Evolutionary conservation across 2,888 invertebrate species (phyloP).

Genomic region (Busseola fusca): DNA sequence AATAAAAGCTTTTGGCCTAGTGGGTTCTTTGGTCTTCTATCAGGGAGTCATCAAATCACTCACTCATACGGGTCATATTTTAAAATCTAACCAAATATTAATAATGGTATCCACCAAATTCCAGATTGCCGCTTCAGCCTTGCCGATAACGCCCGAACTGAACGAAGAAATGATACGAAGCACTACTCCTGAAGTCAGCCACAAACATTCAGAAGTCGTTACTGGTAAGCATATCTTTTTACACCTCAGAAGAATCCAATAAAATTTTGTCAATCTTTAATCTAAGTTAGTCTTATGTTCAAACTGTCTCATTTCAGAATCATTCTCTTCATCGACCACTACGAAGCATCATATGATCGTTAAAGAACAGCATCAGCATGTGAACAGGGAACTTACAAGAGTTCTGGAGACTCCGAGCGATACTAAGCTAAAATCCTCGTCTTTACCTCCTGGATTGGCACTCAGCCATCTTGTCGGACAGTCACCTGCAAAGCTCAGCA

Average conservation of each 20-base stretch:
- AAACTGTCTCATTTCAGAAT: slow-evolving; percentile 76
- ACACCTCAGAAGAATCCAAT: neutral
- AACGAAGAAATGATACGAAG: slow-evolving; percentile 92
- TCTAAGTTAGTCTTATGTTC: neutral
- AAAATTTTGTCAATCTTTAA: neutral
- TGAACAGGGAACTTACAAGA: slow-evolving; percentile 81
- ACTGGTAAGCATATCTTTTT: slow-evolving; percentile 74
- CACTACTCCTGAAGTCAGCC: slow-evolving; percentile 89
- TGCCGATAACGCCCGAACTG: slow-evolving; percentile 93
- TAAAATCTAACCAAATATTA: neutral
- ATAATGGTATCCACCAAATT: slow-evolving; percentile 56
- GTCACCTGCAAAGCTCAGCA: slow-evolving; percentile 87
- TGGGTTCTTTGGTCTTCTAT: slow-evolving; percentile 43
- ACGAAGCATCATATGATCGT: slow-evolving; percentile 83
- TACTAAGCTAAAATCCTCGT: slow-evolving; percentile 90
- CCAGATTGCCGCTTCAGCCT: slow-evolving; percentile 89
- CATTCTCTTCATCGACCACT: slow-evolving; percentile 87
- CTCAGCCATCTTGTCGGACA: slow-evolving; percentile 85
- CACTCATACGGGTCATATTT: no score
- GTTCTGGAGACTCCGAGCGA: slow-evolving; percentile 84
- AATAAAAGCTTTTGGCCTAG: slow-evolving; percentile 33
- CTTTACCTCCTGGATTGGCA: slow-evolving; percentile 90
- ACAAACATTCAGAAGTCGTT: slow-evolving; percentile 85
- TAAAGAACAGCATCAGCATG: slow-evolving; percentile 81
- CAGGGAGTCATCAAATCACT: slow-evolving; percentile 28